A percentile compares a stretch with the other conserved stretches of the same genome.
These are phyloP conservation scores for Drosophila miranda DNA, from an alignment of 1,140 invertebrate genomes.

Conservation along the genomic window DNA sequence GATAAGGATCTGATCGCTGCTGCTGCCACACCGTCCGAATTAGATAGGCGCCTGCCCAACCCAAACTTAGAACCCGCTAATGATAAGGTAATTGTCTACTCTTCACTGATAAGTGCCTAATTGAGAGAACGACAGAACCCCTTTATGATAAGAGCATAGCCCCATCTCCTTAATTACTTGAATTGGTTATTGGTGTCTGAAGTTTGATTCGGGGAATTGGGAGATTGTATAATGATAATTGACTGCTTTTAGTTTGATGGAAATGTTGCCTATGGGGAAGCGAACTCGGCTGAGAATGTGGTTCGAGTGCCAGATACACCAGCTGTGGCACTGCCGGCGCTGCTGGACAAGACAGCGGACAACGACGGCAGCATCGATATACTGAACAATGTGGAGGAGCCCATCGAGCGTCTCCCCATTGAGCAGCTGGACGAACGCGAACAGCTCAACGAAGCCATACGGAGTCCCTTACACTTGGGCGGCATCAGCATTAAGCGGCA, in stretches of 20 bases:
- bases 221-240: background rate
- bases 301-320: conserved; percentile 52
- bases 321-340: conserved; percentile 12
- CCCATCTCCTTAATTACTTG: conserved; percentile 4
- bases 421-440: conserved; percentile 16
- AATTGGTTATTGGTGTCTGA: conserved; percentile 22
- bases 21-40: conserved; percentile 17
- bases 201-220: conserved; percentile 21
- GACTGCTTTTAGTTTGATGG: conserved; percentile 34
- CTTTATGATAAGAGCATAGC: background rate
- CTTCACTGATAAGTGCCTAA: conserved; percentile 20
- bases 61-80: conserved; percentile 8
- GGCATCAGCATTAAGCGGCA: conserved; percentile 56
- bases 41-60: conserved; percentile 14
- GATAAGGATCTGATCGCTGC: conserved; percentile 17
- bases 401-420: conserved; percentile 26
- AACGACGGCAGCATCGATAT: conserved; percentile 47
- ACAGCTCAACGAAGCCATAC: conserved; percentile 53
- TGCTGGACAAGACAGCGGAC: conserved; percentile 24
- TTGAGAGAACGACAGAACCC: background rate
- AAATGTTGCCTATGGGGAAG: conserved; percentile 44
- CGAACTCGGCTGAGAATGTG: conserved; percentile 55
- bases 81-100: conserved; percentile 52
- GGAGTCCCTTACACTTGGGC: conserved; percentile 32
- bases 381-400: conserved; percentile 57